Base-by-base conservation (phyloP, 2,797 vertebrate species). In the Acanthopagrus latus region DNA sequence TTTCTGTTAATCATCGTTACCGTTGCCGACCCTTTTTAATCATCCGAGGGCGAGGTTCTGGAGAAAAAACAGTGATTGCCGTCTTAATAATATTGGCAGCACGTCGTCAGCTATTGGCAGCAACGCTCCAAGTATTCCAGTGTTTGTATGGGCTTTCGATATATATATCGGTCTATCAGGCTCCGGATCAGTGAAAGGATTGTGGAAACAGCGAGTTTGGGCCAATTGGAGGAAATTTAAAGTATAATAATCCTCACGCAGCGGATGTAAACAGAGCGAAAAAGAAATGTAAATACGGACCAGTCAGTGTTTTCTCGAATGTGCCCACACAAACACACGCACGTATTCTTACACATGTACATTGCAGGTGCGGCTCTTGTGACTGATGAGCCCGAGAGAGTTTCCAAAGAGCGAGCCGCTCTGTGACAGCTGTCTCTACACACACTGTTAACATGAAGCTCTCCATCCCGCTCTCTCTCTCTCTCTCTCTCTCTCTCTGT, bases 371-470 rank as follows among this genome's bases (percentile, higher is more conserved):
- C 83, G 80, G 88, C 83, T 89, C 71, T 75, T 90, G 82, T 88
- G 85, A 91, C 85, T 89, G 90, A 93, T 89, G 88, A 90, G 81
- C 18, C 79, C 68, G 27, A 80, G 77, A 87, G 81, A 86, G 91
- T 88, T 91, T 89, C 90, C 77, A 87, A 84, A 85, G 76, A 84
- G 76, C 20, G 43, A 73, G 77, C 56, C 29, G 69, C 80, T 87
- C 71, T 38, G 18, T 91, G 92, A 91, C 90, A 91, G 91, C 89
- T 91, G 91, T 85, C 91, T 86, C 71, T 41, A 74, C 83, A 84
- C 41, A 76, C 67, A 63, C 64, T 47, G 68, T 73, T 85, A 77
- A 89, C 84, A 87, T 76, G 58, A 91, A 85, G 83, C 80, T 85
- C 86, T 78, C 76, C 79, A 75, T 80, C 67, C 52, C 33, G 4